Percentiles rank a stretch among this genome's conserved stretches.
These are phyloP conservation scores for Drosophila tropicalis DNA, from an alignment of 1,140 invertebrate species.

Conservation along the genomic window DNA sequence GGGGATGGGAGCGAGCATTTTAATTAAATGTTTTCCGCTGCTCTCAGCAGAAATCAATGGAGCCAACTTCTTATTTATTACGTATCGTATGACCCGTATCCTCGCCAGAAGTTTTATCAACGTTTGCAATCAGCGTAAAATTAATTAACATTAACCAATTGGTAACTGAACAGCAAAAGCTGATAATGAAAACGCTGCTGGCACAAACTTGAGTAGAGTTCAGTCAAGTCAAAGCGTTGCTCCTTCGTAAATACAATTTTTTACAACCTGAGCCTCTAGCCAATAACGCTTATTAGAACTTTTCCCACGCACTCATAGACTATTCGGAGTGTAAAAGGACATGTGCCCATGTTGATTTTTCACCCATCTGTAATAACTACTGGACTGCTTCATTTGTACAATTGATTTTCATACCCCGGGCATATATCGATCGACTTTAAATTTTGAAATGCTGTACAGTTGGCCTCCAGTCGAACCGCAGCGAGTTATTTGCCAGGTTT, in stretches of 20 bases:
- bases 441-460: constrained; percentile 32
- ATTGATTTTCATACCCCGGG: constrained; percentile 48
- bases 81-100: constrained; percentile 38
- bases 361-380: neutral
- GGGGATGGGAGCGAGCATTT: constrained; percentile 21
- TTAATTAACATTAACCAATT: constrained; percentile 63
- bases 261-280: neutral
- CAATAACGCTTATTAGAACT: neutral
- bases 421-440: constrained; percentile 53
- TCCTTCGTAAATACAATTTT: neutral
- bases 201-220: neutral
- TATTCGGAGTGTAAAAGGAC: neutral
- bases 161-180: constrained; percentile 28
- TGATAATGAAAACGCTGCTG: constrained; percentile 12
- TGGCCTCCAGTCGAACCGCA: constrained; percentile 26
- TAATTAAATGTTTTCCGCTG: constrained; percentile 60
- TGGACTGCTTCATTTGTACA: neutral
- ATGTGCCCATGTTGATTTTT: neutral
- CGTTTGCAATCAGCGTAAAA: constrained; percentile 36
- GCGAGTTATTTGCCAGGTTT: constrained; percentile 5
- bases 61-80: constrained; percentile 55
- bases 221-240: neutral
- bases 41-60: constrained; percentile 62
- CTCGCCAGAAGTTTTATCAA: constrained; percentile 34
- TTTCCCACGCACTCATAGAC: too few species aligned